phyloP scores from a whole-genome alignment of 2,888 invertebrate genomes.

The Sarcophaga caerulescens region DNA sequence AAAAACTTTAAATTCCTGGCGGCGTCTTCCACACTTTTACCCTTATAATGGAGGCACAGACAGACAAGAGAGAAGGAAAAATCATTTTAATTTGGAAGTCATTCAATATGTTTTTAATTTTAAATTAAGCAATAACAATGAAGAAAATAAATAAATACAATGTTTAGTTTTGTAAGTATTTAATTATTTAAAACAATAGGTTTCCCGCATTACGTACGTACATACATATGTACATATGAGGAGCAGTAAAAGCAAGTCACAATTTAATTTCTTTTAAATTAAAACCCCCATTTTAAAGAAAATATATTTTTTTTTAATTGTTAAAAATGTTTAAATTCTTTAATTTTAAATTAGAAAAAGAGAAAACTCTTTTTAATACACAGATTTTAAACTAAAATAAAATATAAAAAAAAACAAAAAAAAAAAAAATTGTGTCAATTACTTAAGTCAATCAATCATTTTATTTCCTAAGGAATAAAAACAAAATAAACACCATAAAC shows the following conservation, averaged over 20 bases:
- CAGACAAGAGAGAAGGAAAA: background rate
- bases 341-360: background rate
- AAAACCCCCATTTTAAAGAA: no score
- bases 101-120: conserved; percentile 4
- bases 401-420: background rate
- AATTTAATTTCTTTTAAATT: no score
- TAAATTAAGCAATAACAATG: no score
- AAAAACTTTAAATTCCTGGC: conserved; percentile 87
- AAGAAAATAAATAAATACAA: no score
- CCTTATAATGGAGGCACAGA: no score
- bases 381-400: background rate
- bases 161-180: no score
- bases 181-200: no score
- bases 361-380: background rate
- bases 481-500: no score
- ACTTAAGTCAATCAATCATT: conserved; percentile 49
- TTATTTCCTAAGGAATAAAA: conserved; percentile 32
- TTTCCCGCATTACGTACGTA: no score
- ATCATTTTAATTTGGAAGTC: conserved; percentile 43
- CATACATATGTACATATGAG: no score
- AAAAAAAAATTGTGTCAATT: conserved; percentile 54
- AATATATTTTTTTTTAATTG: background rate
- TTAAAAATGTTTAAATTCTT: background rate
- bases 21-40: background rate
- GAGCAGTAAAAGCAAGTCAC: no score